Conservation (phyloP, 1,140 invertebrate species). For the Aphaenogaster floridana region DNA sequence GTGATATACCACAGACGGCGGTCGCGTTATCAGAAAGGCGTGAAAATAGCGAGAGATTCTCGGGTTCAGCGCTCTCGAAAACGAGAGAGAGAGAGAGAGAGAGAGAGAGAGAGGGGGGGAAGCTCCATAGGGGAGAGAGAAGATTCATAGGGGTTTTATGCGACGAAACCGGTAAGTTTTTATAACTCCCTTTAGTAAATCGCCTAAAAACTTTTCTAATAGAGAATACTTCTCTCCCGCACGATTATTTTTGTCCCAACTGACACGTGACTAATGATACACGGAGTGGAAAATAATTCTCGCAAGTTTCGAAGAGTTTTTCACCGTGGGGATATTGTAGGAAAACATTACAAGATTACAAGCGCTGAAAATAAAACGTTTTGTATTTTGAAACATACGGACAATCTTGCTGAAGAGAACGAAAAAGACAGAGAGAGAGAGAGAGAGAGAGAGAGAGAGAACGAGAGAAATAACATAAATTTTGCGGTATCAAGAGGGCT, state of each 20-base stretch:
- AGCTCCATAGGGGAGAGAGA: not conserved
- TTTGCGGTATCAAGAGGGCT: conserved; percentile 1
- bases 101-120: not conserved
- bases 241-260: conserved; percentile 28
- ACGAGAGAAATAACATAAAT: not conserved
- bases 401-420: not conserved
- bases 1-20: not conserved
- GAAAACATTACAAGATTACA: not conserved
- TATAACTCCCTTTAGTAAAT: not conserved
- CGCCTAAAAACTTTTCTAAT: conserved; percentile 21
- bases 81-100: not conserved
- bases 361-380: conserved; percentile 10
- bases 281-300: conserved; percentile 33
- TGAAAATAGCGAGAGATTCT: conserved; percentile 46
- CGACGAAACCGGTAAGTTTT: not conserved
- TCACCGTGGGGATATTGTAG: not conserved
- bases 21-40: conserved; percentile 34
- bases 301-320: not conserved
- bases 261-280: conserved; percentile 40
- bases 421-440: not conserved
- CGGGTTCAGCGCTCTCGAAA: not conserved
- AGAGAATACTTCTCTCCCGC: not conserved
- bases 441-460: not conserved
- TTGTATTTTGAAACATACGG: not conserved
- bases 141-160: not conserved